Evolutionary conservation across 2,113 vertebrate species (phyloP).

Genomic region (Equus przewalskii): DNA sequence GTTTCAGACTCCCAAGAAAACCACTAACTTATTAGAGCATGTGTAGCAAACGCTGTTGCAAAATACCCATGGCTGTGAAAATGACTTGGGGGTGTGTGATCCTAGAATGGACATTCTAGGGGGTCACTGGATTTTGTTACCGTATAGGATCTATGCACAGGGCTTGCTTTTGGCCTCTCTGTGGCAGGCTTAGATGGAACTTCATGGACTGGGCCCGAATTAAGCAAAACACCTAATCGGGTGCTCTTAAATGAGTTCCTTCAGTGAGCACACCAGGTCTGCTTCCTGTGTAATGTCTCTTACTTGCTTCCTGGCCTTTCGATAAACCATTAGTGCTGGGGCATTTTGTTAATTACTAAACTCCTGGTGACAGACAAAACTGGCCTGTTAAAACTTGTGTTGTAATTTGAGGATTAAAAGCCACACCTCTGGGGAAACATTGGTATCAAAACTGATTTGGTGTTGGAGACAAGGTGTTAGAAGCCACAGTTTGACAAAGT

Average conservation of each 20-base stretch:
- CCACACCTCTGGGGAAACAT: constrained; percentile 91
- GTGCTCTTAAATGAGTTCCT: neutral
- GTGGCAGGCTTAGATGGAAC: neutral
- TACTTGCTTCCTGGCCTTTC: constrained; percentile 81
- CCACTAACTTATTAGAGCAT: constrained; percentile 82
- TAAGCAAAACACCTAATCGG: neutral
- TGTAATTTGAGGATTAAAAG: constrained; percentile 95
- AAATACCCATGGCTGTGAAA: constrained; percentile 75
- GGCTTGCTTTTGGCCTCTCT: constrained; percentile 1
- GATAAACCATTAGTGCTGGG: constrained; percentile 87
- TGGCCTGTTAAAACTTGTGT: constrained; percentile 94
- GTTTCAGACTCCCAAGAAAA: constrained; percentile 81
- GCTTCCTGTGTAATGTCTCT: constrained; percentile 73
- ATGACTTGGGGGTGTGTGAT: constrained; percentile 41
- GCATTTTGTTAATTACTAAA: constrained; percentile 89
- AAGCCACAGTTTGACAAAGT: constrained; percentile 79
- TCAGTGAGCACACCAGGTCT: constrained; percentile 52
- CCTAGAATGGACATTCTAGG: neutral
- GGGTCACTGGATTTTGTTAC: neutral
- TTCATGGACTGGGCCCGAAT: neutral
- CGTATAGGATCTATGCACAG: neutral
- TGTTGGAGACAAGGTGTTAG: constrained; percentile 82
- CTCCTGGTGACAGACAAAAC: constrained; percentile 87
- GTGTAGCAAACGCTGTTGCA: constrained; percentile 63
- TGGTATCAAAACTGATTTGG: constrained; percentile 88